Percentiles rank a stretch among this genome's conserved stretches.
Evolutionary conservation across 2,888 invertebrate species (phyloP).

Genomic region (Cosmia pyralina): DNA sequence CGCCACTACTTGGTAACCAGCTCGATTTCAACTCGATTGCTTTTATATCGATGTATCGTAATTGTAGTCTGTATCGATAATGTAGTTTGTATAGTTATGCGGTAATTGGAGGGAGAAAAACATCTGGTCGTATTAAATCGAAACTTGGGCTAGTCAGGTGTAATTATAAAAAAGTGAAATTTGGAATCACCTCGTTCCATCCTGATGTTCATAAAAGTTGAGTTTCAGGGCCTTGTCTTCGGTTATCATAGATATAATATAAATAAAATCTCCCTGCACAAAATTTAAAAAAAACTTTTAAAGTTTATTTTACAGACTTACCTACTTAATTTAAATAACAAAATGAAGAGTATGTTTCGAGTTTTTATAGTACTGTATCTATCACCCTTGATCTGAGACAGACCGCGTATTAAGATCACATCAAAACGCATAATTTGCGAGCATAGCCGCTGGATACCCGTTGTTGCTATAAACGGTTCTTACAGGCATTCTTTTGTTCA

Average conservation of each 20-base stretch:
- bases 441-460: constrained; percentile 45
- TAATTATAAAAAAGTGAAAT: constrained; percentile 28
- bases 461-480: constrained; percentile 29
- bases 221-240: background rate
- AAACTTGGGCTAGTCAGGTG: constrained; percentile 23
- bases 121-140: constrained; percentile 20
- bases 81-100: constrained; percentile 47
- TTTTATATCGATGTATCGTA: constrained; percentile 66
- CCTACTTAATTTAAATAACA: background rate
- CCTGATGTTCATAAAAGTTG: background rate
- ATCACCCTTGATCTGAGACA: constrained; percentile 63
- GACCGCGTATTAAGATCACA: constrained; percentile 65
- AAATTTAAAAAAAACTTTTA: background rate
- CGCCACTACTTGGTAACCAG: constrained; percentile 67
- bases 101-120: constrained; percentile 43
- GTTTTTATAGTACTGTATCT: constrained; percentile 52
- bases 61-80: constrained; percentile 44
- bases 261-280: background rate
- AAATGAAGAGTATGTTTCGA: constrained; percentile 16
- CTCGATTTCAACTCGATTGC: constrained; percentile 65
- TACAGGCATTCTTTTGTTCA: constrained; percentile 33
- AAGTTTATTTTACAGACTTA: background rate
- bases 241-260: too few relatives aligned
- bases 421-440: constrained; percentile 62
- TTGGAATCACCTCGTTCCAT: background rate